Evolutionary conservation across 2,888 invertebrate species (phyloP).

Genomic region (Prostheceraeus crozeri): DNA sequence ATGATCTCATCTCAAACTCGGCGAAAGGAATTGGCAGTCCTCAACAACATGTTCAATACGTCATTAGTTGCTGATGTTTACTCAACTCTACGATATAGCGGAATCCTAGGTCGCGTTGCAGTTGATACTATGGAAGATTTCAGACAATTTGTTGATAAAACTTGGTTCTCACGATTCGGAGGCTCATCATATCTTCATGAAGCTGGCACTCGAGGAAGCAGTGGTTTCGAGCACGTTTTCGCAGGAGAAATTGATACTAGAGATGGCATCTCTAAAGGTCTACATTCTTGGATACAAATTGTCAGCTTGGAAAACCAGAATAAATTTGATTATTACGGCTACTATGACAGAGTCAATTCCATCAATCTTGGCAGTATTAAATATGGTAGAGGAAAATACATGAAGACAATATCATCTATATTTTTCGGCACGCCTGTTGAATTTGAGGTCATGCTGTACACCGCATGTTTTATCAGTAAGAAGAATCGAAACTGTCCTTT

Average conservation of each 20-base stretch:
- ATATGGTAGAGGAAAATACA: neutral
- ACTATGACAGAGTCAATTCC: neutral
- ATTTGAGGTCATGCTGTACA: constrained; percentile 21
- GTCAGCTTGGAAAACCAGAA: neutral
- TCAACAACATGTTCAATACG: no score
- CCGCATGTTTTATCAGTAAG: constrained; percentile 24
- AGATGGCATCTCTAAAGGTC: neutral
- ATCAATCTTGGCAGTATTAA: constrained; percentile 17
- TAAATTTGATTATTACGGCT: constrained; percentile 27
- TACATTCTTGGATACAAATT: constrained; percentile 26
- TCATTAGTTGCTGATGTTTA: no score
- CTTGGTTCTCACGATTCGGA: constrained; percentile 31
- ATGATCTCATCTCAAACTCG: no score
- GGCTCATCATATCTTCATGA: constrained; percentile 10
- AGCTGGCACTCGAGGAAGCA: neutral
- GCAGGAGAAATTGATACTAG: constrained; percentile 26
- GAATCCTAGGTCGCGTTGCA: no score
- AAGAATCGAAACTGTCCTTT: neutral
- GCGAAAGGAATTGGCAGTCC: no score
- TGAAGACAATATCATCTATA: constrained; percentile 24
- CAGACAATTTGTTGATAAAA: no score
- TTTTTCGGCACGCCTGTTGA: constrained; percentile 28
- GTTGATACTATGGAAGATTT: no score
- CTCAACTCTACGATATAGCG: no score
- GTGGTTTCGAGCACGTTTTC: constrained; percentile 35